Percentiles rank a stretch among this genome's conserved stretches.
Evolutionary conservation across 2,797 vertebrate species (phyloP).

Genomic region (Uromys caudimaculatus): DNA sequence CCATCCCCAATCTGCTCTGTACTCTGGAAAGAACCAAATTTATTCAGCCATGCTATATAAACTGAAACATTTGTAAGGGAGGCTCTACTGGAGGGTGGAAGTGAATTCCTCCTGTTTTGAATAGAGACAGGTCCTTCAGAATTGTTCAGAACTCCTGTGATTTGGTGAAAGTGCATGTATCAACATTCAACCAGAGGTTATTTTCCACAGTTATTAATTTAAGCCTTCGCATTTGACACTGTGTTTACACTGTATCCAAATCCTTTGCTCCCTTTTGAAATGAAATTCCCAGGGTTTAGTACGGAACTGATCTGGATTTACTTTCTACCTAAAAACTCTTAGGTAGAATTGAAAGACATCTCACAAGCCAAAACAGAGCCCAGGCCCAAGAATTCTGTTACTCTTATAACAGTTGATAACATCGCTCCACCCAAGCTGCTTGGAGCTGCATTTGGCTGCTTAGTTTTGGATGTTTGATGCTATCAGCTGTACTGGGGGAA

Average conservation of each 20-base stretch:
- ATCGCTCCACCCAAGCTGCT: conserved; percentile 15
- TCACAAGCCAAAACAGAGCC: conserved; percentile 45
- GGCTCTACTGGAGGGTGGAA: neutral
- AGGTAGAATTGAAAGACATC: neutral
- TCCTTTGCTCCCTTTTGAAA: conserved; percentile 6
- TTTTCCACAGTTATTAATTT: conserved; percentile 30
- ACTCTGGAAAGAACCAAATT: neutral
- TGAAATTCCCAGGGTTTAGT: conserved; percentile 4
- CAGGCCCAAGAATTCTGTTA: neutral
- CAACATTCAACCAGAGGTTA: neutral
- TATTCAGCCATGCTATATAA: neutral
- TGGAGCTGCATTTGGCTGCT: neutral
- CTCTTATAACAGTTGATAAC: conserved; percentile 45
- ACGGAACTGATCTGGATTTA: neutral
- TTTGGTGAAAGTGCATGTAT: neutral
- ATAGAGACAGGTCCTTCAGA: neutral
- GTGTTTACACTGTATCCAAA: neutral
- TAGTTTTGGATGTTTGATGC: conserved; percentile 40
- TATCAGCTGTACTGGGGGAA: conserved; percentile 61
- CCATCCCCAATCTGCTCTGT: neutral
- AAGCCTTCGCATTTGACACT: neutral
- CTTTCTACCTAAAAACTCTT: neutral
- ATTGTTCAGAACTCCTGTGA: neutral
- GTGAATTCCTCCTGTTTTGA: neutral
- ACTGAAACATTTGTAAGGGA: neutral